Evolutionary conservation across 2,888 invertebrate species (phyloP).

Genomic region (Ochlodes sylvanus): DNA sequence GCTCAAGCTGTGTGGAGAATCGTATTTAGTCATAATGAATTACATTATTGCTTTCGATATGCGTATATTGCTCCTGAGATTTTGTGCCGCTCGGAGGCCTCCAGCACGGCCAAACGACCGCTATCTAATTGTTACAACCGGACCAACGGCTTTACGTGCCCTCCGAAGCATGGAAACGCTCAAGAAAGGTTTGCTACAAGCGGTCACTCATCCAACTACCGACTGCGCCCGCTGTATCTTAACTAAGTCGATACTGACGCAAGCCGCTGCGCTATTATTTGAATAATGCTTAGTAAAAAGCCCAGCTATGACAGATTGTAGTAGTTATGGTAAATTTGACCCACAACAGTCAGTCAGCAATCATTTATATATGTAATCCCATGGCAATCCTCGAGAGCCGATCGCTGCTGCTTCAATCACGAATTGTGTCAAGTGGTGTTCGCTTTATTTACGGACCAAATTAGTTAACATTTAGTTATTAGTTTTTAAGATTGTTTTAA

Average conservation of each 20-base stretch:
- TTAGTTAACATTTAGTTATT: background rate
- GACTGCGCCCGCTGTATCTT: too few species aligned
- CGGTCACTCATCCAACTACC: too few species aligned
- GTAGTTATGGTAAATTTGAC: constrained; percentile 24
- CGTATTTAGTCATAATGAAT: background rate
- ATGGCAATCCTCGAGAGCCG: constrained; percentile 1
- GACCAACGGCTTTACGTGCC: too few species aligned
- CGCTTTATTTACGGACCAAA: constrained; percentile 2
- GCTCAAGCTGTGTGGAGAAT: background rate
- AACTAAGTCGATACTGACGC: too few species aligned
- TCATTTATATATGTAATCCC: constrained; percentile 22
- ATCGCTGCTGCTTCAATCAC: constrained; percentile 12
- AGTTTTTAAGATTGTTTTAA: background rate
- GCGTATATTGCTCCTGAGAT: too few species aligned
- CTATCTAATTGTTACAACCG: too few species aligned
- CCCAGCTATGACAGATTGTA: background rate
- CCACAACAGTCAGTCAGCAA: constrained; percentile 11
- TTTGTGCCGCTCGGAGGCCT: too few species aligned
- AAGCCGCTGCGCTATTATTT: background rate
- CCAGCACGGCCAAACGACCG: too few species aligned
- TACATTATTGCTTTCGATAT: background rate
- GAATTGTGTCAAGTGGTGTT: constrained; percentile 9
- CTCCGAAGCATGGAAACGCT: too few species aligned
- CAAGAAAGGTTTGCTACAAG: too few species aligned
- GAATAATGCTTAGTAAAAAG: background rate